Percentiles rank a stretch among this genome's conserved stretches.
phyloP scores from a whole-genome alignment of 2,113 vertebrate genomes.

The Ceuthmochares aereus region DNA sequence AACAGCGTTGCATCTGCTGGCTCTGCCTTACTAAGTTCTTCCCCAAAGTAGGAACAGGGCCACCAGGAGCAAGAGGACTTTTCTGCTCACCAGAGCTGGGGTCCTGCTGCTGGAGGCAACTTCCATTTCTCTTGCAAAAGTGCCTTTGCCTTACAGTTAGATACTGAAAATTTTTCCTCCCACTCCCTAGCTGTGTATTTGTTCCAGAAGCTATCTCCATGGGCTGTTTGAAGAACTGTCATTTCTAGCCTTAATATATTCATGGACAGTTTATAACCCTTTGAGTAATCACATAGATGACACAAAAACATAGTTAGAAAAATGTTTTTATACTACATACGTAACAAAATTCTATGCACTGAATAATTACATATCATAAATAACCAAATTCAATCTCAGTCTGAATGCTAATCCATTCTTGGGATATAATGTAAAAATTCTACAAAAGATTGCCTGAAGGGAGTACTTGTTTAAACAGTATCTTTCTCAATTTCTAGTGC shows the following conservation, averaged over 20 bases:
- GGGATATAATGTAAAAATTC: background rate
- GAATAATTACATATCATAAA: background rate
- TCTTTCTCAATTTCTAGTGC: background rate
- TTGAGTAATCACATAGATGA: background rate
- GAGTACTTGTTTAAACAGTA: background rate
- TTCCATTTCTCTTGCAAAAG: background rate
- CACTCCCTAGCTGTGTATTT: accelerated
- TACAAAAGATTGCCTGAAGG: background rate
- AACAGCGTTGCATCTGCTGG: background rate
- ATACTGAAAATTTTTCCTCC: background rate
- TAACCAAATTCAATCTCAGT: background rate
- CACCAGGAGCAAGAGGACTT: background rate
- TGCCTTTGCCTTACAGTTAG: background rate
- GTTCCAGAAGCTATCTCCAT: background rate
- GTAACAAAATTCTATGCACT: background rate
- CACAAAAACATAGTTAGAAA: background rate
- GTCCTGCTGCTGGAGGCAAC: background rate
- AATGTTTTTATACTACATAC: background rate
- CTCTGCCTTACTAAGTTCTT: background rate
- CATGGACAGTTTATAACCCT: background rate
- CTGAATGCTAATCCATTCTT: background rate
- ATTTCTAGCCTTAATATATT: background rate
- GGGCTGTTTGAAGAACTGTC: background rate
- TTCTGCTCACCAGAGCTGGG: background rate
- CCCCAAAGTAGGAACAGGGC: background rate